Conservation (phyloP, 2,113 vertebrate genomes). For the Rana temporaria region DNA sequence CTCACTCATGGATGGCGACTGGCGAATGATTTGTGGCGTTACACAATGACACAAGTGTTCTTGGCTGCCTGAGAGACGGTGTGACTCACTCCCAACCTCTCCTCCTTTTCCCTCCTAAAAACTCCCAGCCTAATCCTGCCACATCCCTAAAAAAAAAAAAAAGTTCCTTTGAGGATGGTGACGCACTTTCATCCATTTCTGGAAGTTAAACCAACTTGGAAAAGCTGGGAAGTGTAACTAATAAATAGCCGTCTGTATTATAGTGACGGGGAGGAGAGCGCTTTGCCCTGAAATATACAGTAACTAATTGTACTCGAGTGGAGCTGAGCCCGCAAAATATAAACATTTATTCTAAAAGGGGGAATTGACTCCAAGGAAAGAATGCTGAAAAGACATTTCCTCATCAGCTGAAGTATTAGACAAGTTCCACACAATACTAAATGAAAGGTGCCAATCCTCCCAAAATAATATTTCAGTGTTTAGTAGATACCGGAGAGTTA, state of each 20-base stretch:
- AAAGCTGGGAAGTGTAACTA: no score
- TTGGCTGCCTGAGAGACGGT: not conserved
- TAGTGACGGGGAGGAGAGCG: not conserved
- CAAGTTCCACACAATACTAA: no score
- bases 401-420: no score
- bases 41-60: conserved; percentile 42
- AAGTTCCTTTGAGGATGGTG: conserved; percentile 3
- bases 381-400: no score
- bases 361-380: no score
- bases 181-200: not conserved
- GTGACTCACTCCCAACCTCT: no score
- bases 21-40: not conserved
- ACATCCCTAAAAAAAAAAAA: not conserved
- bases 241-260: not conserved
- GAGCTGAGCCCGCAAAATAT: not conserved
- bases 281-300: not conserved
- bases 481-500: no score
- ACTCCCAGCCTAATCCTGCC: not conserved
- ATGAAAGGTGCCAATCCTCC: no score
- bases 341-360: not conserved
- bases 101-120: not conserved
- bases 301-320: not conserved
- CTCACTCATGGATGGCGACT: not conserved
- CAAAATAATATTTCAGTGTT: no score
- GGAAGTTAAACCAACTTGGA: no score